Conservation (phyloP, 2,797 vertebrate genomes). For the Silurus aristotelis region DNA sequence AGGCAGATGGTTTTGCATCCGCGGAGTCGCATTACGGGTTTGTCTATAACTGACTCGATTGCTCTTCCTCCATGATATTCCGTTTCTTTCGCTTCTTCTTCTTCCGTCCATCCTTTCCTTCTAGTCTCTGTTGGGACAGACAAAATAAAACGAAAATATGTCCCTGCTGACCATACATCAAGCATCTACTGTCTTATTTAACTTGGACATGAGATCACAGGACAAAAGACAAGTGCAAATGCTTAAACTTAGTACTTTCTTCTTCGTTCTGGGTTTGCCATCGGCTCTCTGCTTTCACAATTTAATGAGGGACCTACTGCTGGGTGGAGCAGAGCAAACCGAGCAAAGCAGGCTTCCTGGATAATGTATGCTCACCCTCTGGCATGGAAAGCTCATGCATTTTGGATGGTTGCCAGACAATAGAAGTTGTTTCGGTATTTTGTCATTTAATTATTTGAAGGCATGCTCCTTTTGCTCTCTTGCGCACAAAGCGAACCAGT, state of each 20-base stretch:
- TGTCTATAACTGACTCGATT: background rate
- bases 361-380: background rate
- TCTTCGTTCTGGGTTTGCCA: background rate
- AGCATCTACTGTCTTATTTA: background rate
- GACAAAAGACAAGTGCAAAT: background rate
- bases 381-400: background rate
- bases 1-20: constrained; percentile 21
- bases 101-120: background rate
- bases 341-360: constrained; percentile 2
- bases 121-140: background rate
- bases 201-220: constrained; percentile 12
- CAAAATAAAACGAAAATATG: background rate
- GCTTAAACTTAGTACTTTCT: background rate
- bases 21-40: background rate
- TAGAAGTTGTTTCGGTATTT: background rate
- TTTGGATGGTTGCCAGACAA: background rate
- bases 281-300: background rate
- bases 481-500: too few relatives aligned
- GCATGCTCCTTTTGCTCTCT: background rate
- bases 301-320: background rate
- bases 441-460: background rate
- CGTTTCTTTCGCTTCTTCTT: background rate
- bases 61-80: background rate
- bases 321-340: background rate
- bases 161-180: background rate